Evolutionary conservation across 2,797 vertebrate species (phyloP).

Genomic region (Monodelphis domestica): DNA sequence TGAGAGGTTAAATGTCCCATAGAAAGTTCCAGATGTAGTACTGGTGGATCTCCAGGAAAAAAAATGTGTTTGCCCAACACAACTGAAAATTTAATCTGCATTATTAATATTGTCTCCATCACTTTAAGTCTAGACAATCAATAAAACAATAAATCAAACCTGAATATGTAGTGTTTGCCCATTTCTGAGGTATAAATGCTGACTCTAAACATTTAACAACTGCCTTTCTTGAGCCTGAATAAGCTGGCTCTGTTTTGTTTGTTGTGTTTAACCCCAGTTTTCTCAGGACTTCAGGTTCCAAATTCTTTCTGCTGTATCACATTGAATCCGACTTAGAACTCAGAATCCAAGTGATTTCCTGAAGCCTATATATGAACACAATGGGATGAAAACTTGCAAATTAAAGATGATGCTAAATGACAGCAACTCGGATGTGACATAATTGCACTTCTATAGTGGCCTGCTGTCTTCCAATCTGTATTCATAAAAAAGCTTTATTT

Average conservation of each 20-base stretch:
- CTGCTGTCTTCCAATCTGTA: neutral
- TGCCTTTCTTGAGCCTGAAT: neutral
- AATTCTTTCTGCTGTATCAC: neutral
- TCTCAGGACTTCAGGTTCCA: neutral
- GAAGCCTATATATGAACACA: constrained; percentile 35
- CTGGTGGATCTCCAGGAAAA: neutral
- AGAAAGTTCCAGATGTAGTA: neutral
- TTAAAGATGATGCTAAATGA: constrained; percentile 25
- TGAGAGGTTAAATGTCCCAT: neutral
- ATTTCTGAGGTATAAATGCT: neutral
- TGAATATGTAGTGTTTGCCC: neutral
- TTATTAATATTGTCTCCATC: neutral
- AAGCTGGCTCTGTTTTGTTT: no score
- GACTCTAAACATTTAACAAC: neutral
- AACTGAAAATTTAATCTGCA: neutral
- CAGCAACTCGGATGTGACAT: constrained; percentile 10
- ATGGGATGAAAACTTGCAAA: neutral
- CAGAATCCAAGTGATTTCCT: constrained; percentile 32
- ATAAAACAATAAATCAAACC: neutral
- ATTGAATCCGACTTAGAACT: neutral
- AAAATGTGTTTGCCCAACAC: neutral
- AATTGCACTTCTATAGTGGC: neutral
- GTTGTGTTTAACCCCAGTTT: neutral
- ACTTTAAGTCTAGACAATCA: neutral
- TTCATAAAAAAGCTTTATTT: neutral